A percentile compares a stretch with the other conserved stretches of the same genome.
phyloP scores from a whole-genome alignment of 64 coral and sea anemone species.

The Montipora sp. region DNA sequence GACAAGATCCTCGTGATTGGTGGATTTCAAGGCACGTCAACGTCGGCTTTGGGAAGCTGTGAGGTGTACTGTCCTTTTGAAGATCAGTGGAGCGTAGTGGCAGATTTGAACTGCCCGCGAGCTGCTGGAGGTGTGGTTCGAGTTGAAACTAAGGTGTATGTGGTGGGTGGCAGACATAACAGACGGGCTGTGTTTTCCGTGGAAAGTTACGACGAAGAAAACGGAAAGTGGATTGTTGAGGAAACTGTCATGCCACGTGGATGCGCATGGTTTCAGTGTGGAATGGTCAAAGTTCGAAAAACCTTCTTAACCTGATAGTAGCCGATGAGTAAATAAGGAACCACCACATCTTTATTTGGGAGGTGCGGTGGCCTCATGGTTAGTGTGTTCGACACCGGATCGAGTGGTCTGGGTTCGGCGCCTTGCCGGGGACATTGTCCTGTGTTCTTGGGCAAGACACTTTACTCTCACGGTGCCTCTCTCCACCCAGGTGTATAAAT shows the following conservation, averaged over 20 bases:
- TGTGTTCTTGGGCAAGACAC: too few species aligned
- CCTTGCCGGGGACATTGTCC: too few species aligned
- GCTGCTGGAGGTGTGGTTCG: slow-evolving; percentile 12
- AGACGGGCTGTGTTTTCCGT: slow-evolving; percentile 4
- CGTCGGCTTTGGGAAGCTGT: slow-evolving; percentile 40
- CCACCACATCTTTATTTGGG: neutral
- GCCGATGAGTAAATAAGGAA: neutral
- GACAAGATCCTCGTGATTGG: slow-evolving; percentile 56
- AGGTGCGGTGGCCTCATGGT: too few species aligned
- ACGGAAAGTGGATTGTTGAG: slow-evolving; percentile 2
- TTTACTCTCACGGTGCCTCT: too few species aligned
- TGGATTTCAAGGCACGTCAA: slow-evolving; percentile 40
- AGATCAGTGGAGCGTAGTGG: slow-evolving; percentile 44
- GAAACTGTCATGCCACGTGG: neutral
- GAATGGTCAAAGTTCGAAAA: neutral
- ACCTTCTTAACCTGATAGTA: neutral
- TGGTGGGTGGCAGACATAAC: slow-evolving; percentile 37
- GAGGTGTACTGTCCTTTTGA: slow-evolving; percentile 25
- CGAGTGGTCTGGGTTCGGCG: too few species aligned
- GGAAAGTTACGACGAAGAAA: slow-evolving; percentile 31
- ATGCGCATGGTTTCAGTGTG: slow-evolving; percentile 37
- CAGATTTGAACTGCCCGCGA: neutral
- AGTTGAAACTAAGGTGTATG: slow-evolving; percentile 22
- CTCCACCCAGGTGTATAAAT: too few species aligned
- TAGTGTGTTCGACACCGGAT: too few species aligned